phyloP scores from a whole-genome alignment of 2,113 vertebrate genomes.

The Carlito syrichta region DNA sequence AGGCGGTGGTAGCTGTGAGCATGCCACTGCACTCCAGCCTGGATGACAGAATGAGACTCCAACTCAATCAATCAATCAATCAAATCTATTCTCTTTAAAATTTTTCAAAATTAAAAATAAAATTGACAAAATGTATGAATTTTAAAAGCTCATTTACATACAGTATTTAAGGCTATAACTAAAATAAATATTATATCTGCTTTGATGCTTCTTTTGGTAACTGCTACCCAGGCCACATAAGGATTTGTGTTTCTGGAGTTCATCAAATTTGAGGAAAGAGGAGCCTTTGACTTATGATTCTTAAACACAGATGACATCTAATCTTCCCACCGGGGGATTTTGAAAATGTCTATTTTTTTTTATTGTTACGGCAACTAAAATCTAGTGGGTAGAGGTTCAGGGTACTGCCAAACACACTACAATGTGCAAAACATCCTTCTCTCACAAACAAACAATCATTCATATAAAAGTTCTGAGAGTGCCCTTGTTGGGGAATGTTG shows the following conservation, averaged over 20 bases:
- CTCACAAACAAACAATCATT: no score
- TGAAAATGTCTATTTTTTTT: not conserved
- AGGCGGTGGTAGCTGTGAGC: no score
- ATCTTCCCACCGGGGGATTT: accelerated
- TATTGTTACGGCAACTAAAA: not conserved
- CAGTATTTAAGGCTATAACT: not conserved
- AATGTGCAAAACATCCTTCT: not conserved
- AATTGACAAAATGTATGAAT: not conserved
- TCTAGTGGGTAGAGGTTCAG: not conserved
- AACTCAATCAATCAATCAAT: no score
- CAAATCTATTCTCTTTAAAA: no score
- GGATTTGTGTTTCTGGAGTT: not conserved
- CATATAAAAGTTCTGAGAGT: no score
- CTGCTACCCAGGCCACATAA: not conserved
- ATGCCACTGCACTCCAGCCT: no score
- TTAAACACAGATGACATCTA: not conserved
- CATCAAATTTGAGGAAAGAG: not conserved
- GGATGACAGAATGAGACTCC: no score
- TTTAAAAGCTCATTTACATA: not conserved
- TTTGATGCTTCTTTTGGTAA: not conserved
- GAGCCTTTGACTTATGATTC: not conserved
- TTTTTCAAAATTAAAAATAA: no score
- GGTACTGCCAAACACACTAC: not conserved
- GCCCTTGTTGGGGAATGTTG: not conserved
- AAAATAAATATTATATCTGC: not conserved